Percentiles rank a stretch among this genome's conserved stretches.
phyloP scores from a whole-genome alignment of 1,140 invertebrate species.

The Bactericera cockerelli region DNA sequence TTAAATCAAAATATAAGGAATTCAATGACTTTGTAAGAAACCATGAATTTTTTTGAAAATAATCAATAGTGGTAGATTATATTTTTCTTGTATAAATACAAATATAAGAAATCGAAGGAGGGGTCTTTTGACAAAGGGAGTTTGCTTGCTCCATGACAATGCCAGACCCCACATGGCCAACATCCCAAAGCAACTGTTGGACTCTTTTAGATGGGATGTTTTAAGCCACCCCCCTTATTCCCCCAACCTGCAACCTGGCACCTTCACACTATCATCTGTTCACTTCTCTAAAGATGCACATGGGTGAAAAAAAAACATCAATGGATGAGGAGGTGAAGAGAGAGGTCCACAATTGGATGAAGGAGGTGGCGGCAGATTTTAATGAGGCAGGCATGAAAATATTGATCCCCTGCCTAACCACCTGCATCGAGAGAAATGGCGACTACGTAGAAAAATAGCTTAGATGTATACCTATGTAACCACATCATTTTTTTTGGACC shows the following conservation, averaged over 20 bases:
- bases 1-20: too few relatives aligned
- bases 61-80: too few relatives aligned
- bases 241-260: too few relatives aligned
- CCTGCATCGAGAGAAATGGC: too few relatives aligned
- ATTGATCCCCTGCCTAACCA: constrained; percentile 4
- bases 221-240: too few relatives aligned
- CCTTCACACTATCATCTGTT: constrained; percentile 11
- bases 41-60: too few relatives aligned
- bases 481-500: constrained; percentile 8
- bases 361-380: background rate
- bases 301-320: constrained; percentile 27
- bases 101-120: constrained; percentile 19
- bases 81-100: too few relatives aligned
- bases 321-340: constrained; percentile 8
- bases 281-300: background rate
- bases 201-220: too few relatives aligned
- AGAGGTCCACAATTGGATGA: background rate
- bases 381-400: constrained; percentile 8
- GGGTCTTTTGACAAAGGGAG: constrained; percentile 17
- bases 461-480: background rate
- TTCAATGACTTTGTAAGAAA: too few relatives aligned
- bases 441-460: constrained; percentile 15
- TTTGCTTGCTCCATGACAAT: constrained; percentile 26
- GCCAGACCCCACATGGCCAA: constrained; percentile 23
- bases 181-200: too few relatives aligned